Percentiles rank a stretch among this genome's conserved stretches.
phyloP scores from a whole-genome alignment of 2,888 invertebrate species.

The Balanococcus diminutus region DNA sequence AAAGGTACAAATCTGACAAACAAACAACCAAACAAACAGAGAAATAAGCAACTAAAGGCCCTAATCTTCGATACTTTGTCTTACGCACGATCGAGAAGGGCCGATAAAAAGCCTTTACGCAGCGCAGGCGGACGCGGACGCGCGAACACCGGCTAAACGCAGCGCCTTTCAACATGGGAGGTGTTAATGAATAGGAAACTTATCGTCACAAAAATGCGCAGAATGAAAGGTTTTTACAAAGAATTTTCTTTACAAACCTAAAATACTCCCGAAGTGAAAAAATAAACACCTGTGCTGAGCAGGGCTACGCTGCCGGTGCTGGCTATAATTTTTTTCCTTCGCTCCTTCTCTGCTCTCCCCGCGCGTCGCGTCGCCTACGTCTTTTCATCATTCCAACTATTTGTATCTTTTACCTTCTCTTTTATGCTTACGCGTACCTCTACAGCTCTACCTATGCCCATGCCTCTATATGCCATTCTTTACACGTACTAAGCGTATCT shows the following conservation, averaged over 20 bases:
- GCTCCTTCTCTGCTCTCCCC: neutral
- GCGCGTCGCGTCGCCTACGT: neutral
- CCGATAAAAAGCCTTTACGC: neutral
- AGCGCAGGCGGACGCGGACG: neutral
- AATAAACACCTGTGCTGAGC: neutral
- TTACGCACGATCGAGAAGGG: slow-evolving; percentile 20
- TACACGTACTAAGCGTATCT: neutral
- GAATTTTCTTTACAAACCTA: neutral
- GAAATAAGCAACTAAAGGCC: neutral
- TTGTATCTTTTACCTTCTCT: neutral
- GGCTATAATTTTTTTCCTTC: neutral
- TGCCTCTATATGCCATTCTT: neutral
- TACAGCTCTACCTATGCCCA: too few species aligned
- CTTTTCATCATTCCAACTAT: neutral
- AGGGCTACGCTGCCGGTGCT: too few species aligned
- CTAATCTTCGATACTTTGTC: slow-evolving; percentile 15
- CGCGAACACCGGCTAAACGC: neutral
- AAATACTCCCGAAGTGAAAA: neutral
- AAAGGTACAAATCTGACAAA: slow-evolving; percentile 11
- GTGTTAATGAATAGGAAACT: neutral
- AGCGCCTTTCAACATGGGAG: neutral
- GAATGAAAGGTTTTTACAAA: neutral
- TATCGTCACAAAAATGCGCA: neutral
- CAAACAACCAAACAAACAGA: too few species aligned
- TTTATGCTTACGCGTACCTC: too few species aligned